phyloP scores from a whole-genome alignment of 2,113 vertebrate genomes.

The Psephotus haematonotus region DNA sequence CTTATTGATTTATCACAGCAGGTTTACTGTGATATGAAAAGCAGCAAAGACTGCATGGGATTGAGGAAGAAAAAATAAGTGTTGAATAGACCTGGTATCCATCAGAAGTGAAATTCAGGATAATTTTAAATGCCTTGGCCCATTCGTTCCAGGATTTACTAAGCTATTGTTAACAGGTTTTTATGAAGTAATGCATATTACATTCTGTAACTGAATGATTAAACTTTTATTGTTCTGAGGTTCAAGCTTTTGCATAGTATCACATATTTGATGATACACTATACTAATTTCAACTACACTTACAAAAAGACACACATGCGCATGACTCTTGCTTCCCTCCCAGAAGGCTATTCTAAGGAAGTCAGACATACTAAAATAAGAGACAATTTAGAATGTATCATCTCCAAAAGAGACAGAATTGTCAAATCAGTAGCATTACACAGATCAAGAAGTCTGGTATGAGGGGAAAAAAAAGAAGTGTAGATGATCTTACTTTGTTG shows the following conservation, averaged over 20 bases:
- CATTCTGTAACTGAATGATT: neutral
- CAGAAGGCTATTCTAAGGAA: neutral
- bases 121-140: neutral
- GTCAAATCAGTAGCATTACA: neutral
- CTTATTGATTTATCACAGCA: neutral
- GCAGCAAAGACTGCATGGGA: neutral
- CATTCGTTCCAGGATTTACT: neutral
- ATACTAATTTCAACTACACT: neutral
- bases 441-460: neutral
- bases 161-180: neutral
- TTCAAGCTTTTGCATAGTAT: neutral
- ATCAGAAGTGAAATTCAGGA: neutral
- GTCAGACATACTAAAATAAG: neutral
- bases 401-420: neutral
- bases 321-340: neutral
- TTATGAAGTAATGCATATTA: neutral
- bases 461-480: accelerated
- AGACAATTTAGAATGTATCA: neutral
- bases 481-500: constrained; percentile 81
- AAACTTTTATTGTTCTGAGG: neutral
- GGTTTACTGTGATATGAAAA: neutral
- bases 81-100: neutral
- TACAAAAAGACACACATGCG: neutral
- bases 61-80: accelerated
- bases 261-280: neutral